Percentiles rank a stretch among this genome's conserved stretches.
Conservation (phyloP, 2,888 invertebrate species). For the Drosophila mimica region DNA sequence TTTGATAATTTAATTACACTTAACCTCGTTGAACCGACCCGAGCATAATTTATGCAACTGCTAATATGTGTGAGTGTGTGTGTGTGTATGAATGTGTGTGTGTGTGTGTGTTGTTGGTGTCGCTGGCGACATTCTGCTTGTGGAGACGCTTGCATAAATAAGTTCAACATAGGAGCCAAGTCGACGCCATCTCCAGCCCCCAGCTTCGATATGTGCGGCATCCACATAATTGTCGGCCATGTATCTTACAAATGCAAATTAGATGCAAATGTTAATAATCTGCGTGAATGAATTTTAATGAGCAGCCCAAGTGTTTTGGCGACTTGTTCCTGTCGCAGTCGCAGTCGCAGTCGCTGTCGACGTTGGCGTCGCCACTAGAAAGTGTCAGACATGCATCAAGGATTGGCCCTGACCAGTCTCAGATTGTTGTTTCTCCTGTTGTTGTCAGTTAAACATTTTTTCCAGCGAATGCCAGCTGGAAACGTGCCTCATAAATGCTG, state of each 20-base stretch:
- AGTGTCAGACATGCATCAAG: constrained; percentile 72
- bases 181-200: constrained; percentile 20
- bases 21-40: constrained; percentile 73
- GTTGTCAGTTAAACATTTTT: constrained; percentile 17
- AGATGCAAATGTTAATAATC: constrained; percentile 80
- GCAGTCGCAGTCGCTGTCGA: constrained; percentile 8
- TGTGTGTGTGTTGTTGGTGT: constrained; percentile 33
- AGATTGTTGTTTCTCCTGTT: constrained; percentile 12
- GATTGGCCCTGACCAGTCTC: constrained; percentile 66
- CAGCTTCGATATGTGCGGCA: constrained; percentile 65
- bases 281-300: constrained; percentile 80
- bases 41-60: constrained; percentile 74
- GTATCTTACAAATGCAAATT: constrained; percentile 81
- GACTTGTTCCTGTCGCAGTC: constrained; percentile 52
- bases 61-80: constrained; percentile 39
- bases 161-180: constrained; percentile 56
- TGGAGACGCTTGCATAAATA: constrained; percentile 78
- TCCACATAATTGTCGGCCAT: constrained; percentile 80
- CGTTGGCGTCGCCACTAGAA: constrained; percentile 19
- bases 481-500: constrained; percentile 51
- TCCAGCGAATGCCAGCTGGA: constrained; percentile 52
- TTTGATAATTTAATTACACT: constrained; percentile 81
- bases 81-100: constrained; percentile 27
- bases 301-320: constrained; percentile 75
- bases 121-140: constrained; percentile 63